These are phyloP conservation scores for Prochilodus magdalenae DNA, from an alignment of 2,113 vertebrate species.

Conservation along the genomic window DNA sequence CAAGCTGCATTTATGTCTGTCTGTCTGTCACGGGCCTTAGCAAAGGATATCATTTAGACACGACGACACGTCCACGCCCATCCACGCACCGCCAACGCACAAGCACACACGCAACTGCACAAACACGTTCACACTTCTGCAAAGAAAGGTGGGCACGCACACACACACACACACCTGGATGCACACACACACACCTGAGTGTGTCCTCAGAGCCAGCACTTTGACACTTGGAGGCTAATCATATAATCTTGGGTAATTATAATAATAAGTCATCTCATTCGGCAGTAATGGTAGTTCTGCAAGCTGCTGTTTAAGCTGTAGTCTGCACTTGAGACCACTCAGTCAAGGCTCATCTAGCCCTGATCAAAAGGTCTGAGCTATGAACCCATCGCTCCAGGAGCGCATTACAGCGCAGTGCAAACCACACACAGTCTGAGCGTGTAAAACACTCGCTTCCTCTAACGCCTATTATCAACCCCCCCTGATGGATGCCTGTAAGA, in stretches of 20 bases:
- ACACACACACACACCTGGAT: constrained; percentile 22
- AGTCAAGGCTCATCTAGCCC: constrained; percentile 54
- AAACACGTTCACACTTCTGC: neutral
- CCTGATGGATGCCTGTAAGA: constrained; percentile 6
- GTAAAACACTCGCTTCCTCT: constrained; percentile 38
- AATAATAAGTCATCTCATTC: constrained; percentile 56
- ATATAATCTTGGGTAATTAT: constrained; percentile 59
- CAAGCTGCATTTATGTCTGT: constrained; percentile 50
- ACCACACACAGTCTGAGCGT: constrained; percentile 48
- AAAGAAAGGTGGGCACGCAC: neutral
- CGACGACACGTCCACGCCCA: constrained; percentile 37
- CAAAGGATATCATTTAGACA: constrained; percentile 44
- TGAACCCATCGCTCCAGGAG: constrained; percentile 38
- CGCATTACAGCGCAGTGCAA: constrained; percentile 34
- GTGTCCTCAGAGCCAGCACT: constrained; percentile 45
- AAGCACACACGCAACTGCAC: neutral
- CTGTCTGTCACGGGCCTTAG: constrained; percentile 49
- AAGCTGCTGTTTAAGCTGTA: constrained; percentile 46
- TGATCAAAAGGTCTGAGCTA: constrained; percentile 45
- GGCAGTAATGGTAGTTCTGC: constrained; percentile 57
- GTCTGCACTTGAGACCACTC: constrained; percentile 47
- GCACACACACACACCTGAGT: constrained; percentile 46
- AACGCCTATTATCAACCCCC: constrained; percentile 39
- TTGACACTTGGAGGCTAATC: constrained; percentile 52
- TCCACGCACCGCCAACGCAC: constrained; percentile 20